Conservation (phyloP, 2,888 invertebrate genomes). For the Caenorhabditis becei region DNA sequence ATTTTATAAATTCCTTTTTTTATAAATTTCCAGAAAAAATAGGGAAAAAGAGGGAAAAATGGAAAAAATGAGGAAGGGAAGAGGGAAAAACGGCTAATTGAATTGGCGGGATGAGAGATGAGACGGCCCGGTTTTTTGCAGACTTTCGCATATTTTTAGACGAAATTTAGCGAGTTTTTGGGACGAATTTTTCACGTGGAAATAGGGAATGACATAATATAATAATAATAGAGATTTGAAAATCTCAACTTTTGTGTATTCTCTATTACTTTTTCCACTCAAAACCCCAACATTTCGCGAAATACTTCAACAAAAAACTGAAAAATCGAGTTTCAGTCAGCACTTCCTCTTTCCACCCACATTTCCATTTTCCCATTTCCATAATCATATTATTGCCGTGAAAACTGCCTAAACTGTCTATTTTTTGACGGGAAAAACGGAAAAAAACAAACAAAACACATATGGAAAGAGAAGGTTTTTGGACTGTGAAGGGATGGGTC, state of each 20-base stretch:
- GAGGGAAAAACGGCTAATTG: constrained; percentile 29
- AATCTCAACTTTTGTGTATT: too few relatives aligned
- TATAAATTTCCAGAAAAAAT: not conserved
- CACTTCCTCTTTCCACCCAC: not conserved
- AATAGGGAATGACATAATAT: too few relatives aligned
- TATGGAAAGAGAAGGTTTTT: constrained; percentile 6
- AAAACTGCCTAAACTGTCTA: constrained; percentile 20
- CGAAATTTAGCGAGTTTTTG: too few relatives aligned
- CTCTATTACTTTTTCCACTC: too few relatives aligned
- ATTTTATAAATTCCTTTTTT: too few relatives aligned
- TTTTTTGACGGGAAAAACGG: constrained; percentile 21
- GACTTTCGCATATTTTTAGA: too few relatives aligned
- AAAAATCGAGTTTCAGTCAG: not conserved
- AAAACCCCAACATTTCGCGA: too few relatives aligned
- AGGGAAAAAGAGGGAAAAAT: not conserved
- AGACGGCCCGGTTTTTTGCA: too few relatives aligned
- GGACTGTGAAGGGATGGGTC: not conserved
- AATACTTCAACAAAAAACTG: too few relatives aligned
- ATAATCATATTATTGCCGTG: constrained; percentile 39
- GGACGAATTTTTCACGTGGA: constrained; percentile 18
- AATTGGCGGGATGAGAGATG: constrained; percentile 32
- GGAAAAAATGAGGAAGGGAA: constrained; percentile 12
- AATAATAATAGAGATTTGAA: not conserved
- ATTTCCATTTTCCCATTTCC: constrained; percentile 37
- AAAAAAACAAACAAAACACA: constrained; percentile 20